Evolutionary conservation across 2,797 vertebrate species (phyloP), one percentile per base, ranked within the genome.

Genomic region (Sebastes ruberrimus): DNA sequence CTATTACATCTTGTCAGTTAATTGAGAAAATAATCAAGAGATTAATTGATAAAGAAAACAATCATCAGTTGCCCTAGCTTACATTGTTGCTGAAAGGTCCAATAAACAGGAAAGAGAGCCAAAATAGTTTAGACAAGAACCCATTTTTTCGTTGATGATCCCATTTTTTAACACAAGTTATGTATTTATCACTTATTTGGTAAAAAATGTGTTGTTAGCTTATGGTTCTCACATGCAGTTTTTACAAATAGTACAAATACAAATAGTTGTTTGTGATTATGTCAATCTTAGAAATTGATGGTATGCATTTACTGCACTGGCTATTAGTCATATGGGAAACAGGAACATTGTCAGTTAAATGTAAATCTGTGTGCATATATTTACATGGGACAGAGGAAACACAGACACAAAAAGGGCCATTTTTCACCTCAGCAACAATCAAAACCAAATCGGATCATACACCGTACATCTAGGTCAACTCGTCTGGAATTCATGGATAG

Each of bases 381-480:
- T 69, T 9, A 56, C 1, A 68, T 10, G 18, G 13, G 2, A 56
- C 28, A 61, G 2, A 25, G 13, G 66, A 64, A 71, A 18, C 3
- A 5, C 4, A 56, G 6, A 20, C 3, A 20, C 4, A 74, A 35
- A 25, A 35, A 72, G 5, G 10, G 42, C 1, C 13, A 62, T 62
- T 80, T 61, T 80, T 86, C 64, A 71, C 35, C 56, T 77, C 7
- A 22, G 2, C 56, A 23, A 22, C 55, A 75, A 74, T 78, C 27
- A 63, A 65, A 88, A 86, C 30, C 52, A 35, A 27, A 76, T 20
- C 6, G 5, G 49, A 80, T 86, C 68, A 77, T 35, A 83, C 30
- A 42, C 7, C 23, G n/a, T 14, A 91, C 71, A 93, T 91, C 56
- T 91, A 81, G 91, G 93, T 92, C 91, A 92, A 84, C 83, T 67